Evolutionary conservation across 53 echinoderm and acorn worm species (phyloP), one percentile per base, ranked within the genome.

Genomic region (Henricia sp.): DNA sequence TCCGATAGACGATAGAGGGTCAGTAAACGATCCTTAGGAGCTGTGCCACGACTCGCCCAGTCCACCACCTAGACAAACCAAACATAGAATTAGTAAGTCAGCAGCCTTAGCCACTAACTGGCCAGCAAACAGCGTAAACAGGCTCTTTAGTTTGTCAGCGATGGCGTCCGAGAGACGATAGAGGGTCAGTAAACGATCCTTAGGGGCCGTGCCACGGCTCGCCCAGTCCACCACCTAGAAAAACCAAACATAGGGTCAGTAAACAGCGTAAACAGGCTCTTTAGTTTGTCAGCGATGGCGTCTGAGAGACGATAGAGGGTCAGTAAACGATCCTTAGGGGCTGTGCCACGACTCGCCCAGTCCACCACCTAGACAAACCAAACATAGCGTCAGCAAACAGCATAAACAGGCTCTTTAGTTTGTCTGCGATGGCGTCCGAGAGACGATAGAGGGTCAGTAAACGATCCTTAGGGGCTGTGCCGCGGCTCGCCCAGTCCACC

Each of bases 101-200:
- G 94, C 93, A 42, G 86, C 84, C 59, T 96, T 91, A 42, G 94
- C 74, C 16, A 94, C 77, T 19, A 96, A 63, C 60, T 96, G 96
- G 58, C 96, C 96, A 37, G 94, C 96, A 67, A 96, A 96, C 29
- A 96, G 71, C 34, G 89, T 87, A 84, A 96, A 96, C n/a, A 96
- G 87, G 13, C 94, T 88, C 83, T 93, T 91, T 26, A 95, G 86
- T 43, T 71, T 93, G 36, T 95, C 95, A 0, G 91, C 95, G 21
- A 95, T 86, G 43, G 76, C 67, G 58, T 91, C 89, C 1, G 93
- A 83, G 24, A 95, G 90, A 28, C 80, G 86, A 75, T 95, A 95
- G 38, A 95, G 91, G 0, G 95, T 91, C 23, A 95, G 63, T 17
- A 93, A 85, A 8, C 95, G 60, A 23, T 85, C 89, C 17, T 86